phyloP scores from a whole-genome alignment of 2,113 vertebrate species.

The Hemiprocne comata region DNA sequence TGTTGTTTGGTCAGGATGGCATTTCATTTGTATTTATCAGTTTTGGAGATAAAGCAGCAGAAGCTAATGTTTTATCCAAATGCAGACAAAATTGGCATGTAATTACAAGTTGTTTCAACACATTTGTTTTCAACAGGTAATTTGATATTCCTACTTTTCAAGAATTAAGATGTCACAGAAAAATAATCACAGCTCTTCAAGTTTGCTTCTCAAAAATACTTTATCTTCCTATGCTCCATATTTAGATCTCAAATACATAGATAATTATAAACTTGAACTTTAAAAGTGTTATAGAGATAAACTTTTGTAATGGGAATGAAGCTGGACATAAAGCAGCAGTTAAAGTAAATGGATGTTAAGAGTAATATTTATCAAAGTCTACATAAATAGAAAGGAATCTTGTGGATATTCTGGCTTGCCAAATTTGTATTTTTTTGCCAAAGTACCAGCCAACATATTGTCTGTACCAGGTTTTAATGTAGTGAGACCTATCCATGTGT shows the following conservation, averaged over 20 bases:
- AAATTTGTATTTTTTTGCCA: not conserved
- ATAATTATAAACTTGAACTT: conserved; percentile 36
- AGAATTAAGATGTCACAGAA: conserved; percentile 73
- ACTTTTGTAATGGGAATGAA: not conserved
- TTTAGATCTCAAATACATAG: conserved; percentile 27
- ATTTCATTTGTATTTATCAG: conserved; percentile 48
- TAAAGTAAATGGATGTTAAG: conserved; percentile 6
- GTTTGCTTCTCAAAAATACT: conserved; percentile 60
- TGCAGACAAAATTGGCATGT: conserved; percentile 63
- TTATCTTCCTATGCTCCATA: conserved; percentile 18
- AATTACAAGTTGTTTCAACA: conserved; percentile 71
- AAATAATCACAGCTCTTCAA: conserved; percentile 68
- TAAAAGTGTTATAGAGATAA: conserved; percentile 24
- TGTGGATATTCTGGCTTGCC: not conserved
- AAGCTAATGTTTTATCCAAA: conserved; percentile 57
- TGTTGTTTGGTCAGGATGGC: not conserved
- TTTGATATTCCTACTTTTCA: conserved; percentile 65
- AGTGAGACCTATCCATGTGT: not conserved
- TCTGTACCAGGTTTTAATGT: not conserved
- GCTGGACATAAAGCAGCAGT: not conserved
- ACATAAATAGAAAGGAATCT: not conserved
- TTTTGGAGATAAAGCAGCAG: conserved; percentile 58
- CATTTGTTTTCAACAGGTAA: conserved; percentile 69
- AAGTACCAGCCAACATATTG: not conserved
- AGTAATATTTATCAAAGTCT: not conserved